A percentile compares a stretch with the other conserved stretches of the same genome.
phyloP scores from a whole-genome alignment of 2,113 vertebrate species.

The Forbesichthys papilliferus region DNA sequence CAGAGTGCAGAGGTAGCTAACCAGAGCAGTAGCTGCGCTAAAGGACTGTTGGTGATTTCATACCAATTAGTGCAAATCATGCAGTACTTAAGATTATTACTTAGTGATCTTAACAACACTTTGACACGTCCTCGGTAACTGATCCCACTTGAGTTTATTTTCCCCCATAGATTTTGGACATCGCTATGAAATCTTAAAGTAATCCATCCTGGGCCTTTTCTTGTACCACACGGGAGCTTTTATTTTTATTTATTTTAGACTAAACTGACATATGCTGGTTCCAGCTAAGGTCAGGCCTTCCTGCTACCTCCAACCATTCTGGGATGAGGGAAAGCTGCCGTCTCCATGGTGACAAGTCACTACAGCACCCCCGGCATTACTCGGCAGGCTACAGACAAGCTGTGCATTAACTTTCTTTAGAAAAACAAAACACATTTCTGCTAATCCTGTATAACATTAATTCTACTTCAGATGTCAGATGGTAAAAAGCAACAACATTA shows the following conservation, averaged over 20 bases:
- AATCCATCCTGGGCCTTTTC: slow-evolving; percentile 51
- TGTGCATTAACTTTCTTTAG: slow-evolving; percentile 46
- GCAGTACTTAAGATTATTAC: slow-evolving; percentile 77
- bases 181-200: slow-evolving; percentile 39
- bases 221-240: slow-evolving; percentile 33
- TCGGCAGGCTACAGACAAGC: slow-evolving; percentile 40
- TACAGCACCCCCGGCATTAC: slow-evolving; percentile 62
- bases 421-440: slow-evolving; percentile 40
- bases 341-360: slow-evolving; percentile 77
- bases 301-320: slow-evolving; percentile 53
- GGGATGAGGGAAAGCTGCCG: slow-evolving; percentile 66
- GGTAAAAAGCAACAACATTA: slow-evolving; percentile 44
- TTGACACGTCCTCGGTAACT: slow-evolving; percentile 70
- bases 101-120: slow-evolving; percentile 71
- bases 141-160: slow-evolving; percentile 64
- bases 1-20: slow-evolving; percentile 67
- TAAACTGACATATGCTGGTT: slow-evolving; percentile 58
- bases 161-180: slow-evolving; percentile 44
- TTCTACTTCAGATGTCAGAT: slow-evolving; percentile 34
- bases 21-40: slow-evolving; percentile 67
- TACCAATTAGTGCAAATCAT: slow-evolving; percentile 79
- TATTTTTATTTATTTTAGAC: slow-evolving; percentile 26
- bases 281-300: slow-evolving; percentile 50
- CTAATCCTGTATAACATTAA: slow-evolving; percentile 35
- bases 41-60: slow-evolving; percentile 73